Evolutionary conservation across 2,888 invertebrate species (phyloP), one percentile per base, ranked within the genome.

Genomic region (Leptinotarsa tumamoca): DNA sequence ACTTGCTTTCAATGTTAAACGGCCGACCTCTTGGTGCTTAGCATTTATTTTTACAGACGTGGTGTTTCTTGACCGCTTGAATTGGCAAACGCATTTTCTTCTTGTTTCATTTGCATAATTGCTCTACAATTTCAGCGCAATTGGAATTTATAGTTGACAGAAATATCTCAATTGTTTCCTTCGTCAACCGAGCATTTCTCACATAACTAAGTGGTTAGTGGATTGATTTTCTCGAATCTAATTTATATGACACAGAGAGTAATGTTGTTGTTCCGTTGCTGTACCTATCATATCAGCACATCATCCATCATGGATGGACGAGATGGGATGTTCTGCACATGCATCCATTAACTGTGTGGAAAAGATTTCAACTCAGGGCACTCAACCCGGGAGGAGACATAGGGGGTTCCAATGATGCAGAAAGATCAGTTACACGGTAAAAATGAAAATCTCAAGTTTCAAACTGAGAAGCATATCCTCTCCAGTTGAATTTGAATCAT

Each of bases 121-220:
- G 43, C 58, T 3, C 50, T 61, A 58, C 51, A 49, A 67, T 70
- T 33, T n/a, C 18, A 54, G 49, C 18, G 58, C 67, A 71, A 71
- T 74, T 70, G 67, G 33, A 71, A 71, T 75, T 71, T 71, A 75
- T 63, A 67, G 68, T 61, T 50, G 61, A 67, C 67, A 71, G 68
- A 68, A 71, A 75, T 75, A 75, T 71, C 74, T 71, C 68, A 75
- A 75, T 75, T 54, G 71, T 58, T 56, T 33, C 21, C 50, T 52
- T 14, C 18, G 27, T n/a, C 51, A 4, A 52, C 27, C 10, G 7
- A 14, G 7, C 27, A 18, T 52, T 49, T 23, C 68, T 51, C 27
- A n/a, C 18, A 4, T 43, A 15, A 18, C 51, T 43, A 0, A 43
- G 43, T 43, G 10, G 10, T 43, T 43, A 13, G 10, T 43, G 43